Conservation (phyloP, 2,113 vertebrate genomes). For the Vulpes ferrilata region DNA sequence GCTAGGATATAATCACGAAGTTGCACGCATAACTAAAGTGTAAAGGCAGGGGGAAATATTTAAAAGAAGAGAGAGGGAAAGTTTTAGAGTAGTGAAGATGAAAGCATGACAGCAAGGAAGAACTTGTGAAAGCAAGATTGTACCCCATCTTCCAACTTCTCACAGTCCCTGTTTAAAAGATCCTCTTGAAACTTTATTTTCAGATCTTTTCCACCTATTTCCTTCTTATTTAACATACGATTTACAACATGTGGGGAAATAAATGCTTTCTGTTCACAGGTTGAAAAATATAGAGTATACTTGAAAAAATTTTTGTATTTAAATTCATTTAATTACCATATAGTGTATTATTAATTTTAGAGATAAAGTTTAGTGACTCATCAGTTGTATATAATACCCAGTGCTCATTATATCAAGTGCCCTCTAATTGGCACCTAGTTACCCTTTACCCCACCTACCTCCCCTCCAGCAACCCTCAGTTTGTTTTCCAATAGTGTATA, state of each 20-base stretch:
- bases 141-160: background rate
- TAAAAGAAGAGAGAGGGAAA: background rate
- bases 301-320: background rate
- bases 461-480: background rate
- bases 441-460: background rate
- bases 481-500: background rate
- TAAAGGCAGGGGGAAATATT: background rate
- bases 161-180: background rate
- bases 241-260: background rate
- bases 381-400: background rate
- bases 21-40: background rate
- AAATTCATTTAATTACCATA: background rate
- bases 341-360: background rate
- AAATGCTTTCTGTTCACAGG: background rate
- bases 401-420: background rate
- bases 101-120: background rate
- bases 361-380: background rate
- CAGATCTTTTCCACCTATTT: background rate
- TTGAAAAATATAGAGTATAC: background rate
- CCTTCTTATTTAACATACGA: background rate
- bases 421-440: background rate
- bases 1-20: background rate
- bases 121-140: background rate
- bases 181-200: constrained; percentile 28
- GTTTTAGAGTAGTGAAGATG: background rate